Conservation (phyloP, 1,140 invertebrate genomes). For the Megalopta genalis region DNA sequence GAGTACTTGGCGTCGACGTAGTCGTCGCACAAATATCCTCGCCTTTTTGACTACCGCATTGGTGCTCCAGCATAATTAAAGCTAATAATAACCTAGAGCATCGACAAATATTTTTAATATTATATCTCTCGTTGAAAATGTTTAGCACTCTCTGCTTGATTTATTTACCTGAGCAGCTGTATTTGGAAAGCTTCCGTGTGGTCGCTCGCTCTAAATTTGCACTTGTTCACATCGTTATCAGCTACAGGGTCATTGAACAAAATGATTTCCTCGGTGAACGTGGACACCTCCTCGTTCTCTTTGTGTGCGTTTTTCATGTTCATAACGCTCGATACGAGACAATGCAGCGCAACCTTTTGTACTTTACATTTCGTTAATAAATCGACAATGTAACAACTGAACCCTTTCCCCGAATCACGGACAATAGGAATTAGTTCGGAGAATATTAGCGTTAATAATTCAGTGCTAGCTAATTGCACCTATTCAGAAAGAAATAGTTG, state of each 20-base stretch:
- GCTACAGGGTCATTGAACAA: conserved; percentile 88
- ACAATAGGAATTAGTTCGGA: conserved; percentile 90
- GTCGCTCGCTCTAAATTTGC: conserved; percentile 82
- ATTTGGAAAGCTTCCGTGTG: conserved; percentile 90
- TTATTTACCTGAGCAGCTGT: conserved; percentile 83
- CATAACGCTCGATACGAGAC: conserved; percentile 89
- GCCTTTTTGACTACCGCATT: conserved; percentile 81
- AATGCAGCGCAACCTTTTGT: conserved; percentile 93
- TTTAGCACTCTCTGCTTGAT: neutral
- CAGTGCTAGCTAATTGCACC: conserved; percentile 88
- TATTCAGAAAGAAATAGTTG: conserved; percentile 74
- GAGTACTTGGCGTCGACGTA: conserved; percentile 68
- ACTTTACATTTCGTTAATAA: conserved; percentile 91
- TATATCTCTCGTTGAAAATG: neutral
- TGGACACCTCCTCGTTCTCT: conserved; percentile 80
- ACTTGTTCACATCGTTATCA: conserved; percentile 79
- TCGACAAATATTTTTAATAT: conserved; percentile 32
- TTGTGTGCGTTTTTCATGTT: conserved; percentile 80
- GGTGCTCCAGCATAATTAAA: conserved; percentile 89
- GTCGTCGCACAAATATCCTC: conserved; percentile 72
- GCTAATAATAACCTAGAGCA: conserved; percentile 83
- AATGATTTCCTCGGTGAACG: conserved; percentile 92
- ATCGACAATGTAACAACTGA: conserved; percentile 91
- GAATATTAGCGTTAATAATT: conserved; percentile 89
- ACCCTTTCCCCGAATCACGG: conserved; percentile 89